These are phyloP conservation scores for Paramisgurnus dabryanus DNA, from an alignment of 2,113 vertebrate species.

Conservation along the genomic window DNA sequence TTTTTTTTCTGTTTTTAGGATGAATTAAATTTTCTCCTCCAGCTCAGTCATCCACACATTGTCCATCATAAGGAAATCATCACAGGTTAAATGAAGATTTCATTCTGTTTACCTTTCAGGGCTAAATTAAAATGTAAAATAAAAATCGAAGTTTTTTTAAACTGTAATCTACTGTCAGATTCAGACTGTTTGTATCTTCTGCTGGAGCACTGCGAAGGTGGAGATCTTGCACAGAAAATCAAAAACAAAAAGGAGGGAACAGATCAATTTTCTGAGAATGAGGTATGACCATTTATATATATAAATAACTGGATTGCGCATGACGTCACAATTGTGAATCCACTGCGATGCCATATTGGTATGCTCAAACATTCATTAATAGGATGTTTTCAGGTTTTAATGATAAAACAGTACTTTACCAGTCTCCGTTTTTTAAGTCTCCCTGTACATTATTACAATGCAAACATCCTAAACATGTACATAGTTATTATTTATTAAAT, in stretches of 20 bases:
- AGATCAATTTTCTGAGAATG: neutral
- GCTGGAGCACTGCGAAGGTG: neutral
- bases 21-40: neutral
- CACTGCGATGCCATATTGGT: too few relatives aligned
- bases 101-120: too few relatives aligned
- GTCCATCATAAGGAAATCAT: neutral
- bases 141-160: neutral
- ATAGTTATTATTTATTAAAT: too few relatives aligned
- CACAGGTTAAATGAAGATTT: neutral
- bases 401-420: too few relatives aligned
- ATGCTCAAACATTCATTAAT: too few relatives aligned
- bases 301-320: too few relatives aligned
- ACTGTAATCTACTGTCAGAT: neutral
- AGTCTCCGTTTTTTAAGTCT: too few relatives aligned
- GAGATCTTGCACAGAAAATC: slow-evolving; percentile 5
- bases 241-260: neutral
- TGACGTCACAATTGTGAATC: too few relatives aligned
- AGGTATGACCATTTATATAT: neutral
- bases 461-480: too few relatives aligned
- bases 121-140: neutral
- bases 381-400: too few relatives aligned
- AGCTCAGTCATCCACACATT: slow-evolving; percentile 10
- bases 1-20: slow-evolving; percentile 4
- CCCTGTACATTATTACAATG: too few relatives aligned
- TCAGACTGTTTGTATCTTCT: neutral